Evolutionary conservation across 2,888 invertebrate species (phyloP), one percentile per base, ranked within the genome.

Genomic region (Clivina fossor): DNA sequence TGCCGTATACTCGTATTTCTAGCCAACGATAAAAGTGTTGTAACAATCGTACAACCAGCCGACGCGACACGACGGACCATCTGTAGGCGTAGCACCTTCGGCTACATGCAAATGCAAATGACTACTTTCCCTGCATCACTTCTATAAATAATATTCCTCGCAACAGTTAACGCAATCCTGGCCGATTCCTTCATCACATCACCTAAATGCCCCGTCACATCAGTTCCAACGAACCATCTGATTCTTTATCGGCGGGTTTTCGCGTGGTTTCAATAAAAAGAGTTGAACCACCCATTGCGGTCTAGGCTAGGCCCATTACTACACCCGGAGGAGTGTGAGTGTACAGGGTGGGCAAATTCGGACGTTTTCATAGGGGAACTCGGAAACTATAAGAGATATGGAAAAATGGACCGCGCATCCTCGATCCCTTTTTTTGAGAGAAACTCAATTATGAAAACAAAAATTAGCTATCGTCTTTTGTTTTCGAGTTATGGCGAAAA

Each of bases 121-220:
- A 61, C 92, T 85, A 69, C 28, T n/a, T 95, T 97, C 0, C 77
- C 72, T 0, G 85, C 81, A 51, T 88, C 82, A 13, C 78, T 65
- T 2, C 73, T 69, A 0, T 74, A 66, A 60, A 97, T 70, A 69
- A 84, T 92, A 70, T 92, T 90, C 64, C 93, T 83, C 0, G 98
- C 93, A 22, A 93, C 96, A 0, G 98, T 98, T 68, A 96, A 82
- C 0, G 99, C 95, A 62, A 98, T 96, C 66, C 87, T 82, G 4
- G 91, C 90, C 0, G 96, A 96, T 74, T 99, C 99, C 77, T 99
- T 98, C 99, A 99, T 99, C 1, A 99, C 98, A 70, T 97, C 96
- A 0, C 99, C 99, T 57, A 99, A 81, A 76, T 97, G 94, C 1
- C 99, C 99, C 0, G 98, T 99, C 57, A 93, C n/a, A n/a, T n/a